Evolutionary conservation across 2,113 vertebrate genomes (phyloP), one percentile per base, ranked within the genome.

Genomic region (Lipophrys pholis): DNA sequence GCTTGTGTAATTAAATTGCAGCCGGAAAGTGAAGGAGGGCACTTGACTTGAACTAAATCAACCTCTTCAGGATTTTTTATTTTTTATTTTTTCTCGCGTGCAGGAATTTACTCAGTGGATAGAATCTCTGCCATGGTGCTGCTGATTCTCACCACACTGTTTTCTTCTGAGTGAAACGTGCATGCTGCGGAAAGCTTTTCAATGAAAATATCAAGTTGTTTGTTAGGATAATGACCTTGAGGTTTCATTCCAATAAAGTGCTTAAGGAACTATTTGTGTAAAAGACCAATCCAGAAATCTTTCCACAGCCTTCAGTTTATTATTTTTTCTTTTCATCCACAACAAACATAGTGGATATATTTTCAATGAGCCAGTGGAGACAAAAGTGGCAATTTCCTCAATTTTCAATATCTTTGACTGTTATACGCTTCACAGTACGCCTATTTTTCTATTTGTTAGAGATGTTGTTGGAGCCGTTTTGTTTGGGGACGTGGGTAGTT

Each of bases 1-100:
- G 74, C 67, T 71, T 69, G 56, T 73, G 80, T 69, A 82, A 87
- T 86, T 84, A 80, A 84, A 84, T 86, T 62, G 53, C 71, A 78
- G 53, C 45, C 49, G 53, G 51, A 36, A 63, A 71, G 39, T 63
- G 58, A 71, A 60, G 45, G 73, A 61, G 40, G 12, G 42, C 43
- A 43, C 61, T 76, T 84, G 43, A 76, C 74, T 78, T 17, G 14
- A 80, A 80, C 85, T 73, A 76, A 36, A 57, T 78, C 78, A 74
- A 66, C 69, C 74, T 83, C 41, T 48, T 38, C 16, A 67, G 68
- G 21, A 30, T 30, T 30, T 30, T 30, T 30, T 30, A 2, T 30
- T 30, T 30, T 30, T 30, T 30, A 2, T 30, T 30, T 30, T 30
- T 30, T 30, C 21, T 30, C 76, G 53, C 82, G 68, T 57, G 43